A percentile compares a stretch with the other conserved stretches of the same genome.
phyloP scores from a whole-genome alignment of 1,140 invertebrate species.

The Drosophila chauvacae region DNA sequence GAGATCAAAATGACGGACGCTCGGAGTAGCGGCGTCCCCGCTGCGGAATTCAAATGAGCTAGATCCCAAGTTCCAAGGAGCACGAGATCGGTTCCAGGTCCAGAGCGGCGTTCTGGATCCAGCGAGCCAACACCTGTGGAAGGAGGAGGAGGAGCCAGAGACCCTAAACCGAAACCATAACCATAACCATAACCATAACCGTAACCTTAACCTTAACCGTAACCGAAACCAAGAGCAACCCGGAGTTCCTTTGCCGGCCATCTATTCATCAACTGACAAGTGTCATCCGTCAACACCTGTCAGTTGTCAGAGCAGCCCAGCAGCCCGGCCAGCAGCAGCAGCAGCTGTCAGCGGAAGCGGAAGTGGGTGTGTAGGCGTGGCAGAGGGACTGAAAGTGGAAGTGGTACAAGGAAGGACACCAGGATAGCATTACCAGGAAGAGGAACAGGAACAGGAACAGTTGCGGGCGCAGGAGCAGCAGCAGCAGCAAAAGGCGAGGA shows the following conservation, averaged over 20 bases:
- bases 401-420: slow-evolving; percentile 4
- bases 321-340: slow-evolving; percentile 8
- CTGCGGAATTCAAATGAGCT: slow-evolving; percentile 23
- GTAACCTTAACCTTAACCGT: not conserved
- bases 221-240: not conserved
- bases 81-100: not conserved
- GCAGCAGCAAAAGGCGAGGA: slow-evolving; percentile 30
- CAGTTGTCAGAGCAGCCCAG: slow-evolving; percentile 35
- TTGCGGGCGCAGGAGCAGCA: slow-evolving; percentile 3
- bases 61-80: slow-evolving; percentile 7
- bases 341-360: slow-evolving; percentile 27
- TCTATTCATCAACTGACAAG: slow-evolving; percentile 54
- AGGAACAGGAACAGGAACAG: slow-evolving; percentile 3
- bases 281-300: slow-evolving; percentile 33
- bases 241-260: slow-evolving; percentile 10
- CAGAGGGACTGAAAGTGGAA: slow-evolving; percentile 4
- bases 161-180: not conserved
- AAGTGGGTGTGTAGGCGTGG: not conserved
- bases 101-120: slow-evolving; percentile 4
- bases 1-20: slow-evolving; percentile 55
- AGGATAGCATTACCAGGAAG: not conserved
- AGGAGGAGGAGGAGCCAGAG: slow-evolving; percentile 1
- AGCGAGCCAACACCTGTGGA: not conserved
- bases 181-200: not conserved
- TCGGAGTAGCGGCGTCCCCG: slow-evolving; percentile 41